phyloP scores from a whole-genome alignment of 2,113 vertebrate genomes.

The Salvator merianae region DNA sequence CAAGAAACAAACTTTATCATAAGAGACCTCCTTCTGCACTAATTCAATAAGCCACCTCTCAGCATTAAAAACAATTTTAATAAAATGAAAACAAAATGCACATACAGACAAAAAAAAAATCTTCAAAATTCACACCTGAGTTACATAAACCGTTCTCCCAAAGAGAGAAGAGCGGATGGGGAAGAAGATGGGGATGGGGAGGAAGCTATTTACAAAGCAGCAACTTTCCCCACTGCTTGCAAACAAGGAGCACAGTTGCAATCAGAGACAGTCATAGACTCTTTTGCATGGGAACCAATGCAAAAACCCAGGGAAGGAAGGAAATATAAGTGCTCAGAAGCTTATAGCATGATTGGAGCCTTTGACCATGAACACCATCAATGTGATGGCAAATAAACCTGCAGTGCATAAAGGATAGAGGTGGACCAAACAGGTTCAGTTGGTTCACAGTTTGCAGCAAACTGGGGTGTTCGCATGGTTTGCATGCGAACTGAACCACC shows the following conservation, averaged over 20 bases:
- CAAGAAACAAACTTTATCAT: too few relatives aligned
- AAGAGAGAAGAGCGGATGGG: conserved; percentile 34
- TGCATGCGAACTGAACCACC: too few relatives aligned
- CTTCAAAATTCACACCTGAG: conserved; percentile 67
- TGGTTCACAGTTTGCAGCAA: too few relatives aligned
- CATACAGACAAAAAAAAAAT: background rate
- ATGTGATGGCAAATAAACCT: background rate
- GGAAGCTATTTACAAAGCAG: conserved; percentile 36
- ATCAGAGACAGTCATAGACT: too few relatives aligned
- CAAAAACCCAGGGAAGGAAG: background rate
- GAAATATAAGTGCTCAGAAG: background rate
- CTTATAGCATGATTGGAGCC: background rate
- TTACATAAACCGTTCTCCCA: conserved; percentile 50
- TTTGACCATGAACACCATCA: background rate
- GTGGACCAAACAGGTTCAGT: too few relatives aligned
- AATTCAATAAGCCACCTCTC: background rate
- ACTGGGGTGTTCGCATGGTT: too few relatives aligned
- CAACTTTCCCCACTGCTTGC: too few relatives aligned
- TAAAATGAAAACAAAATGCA: conserved; percentile 58
- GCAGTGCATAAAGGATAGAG: background rate
- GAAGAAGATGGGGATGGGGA: conserved; percentile 18
- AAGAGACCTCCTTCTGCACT: background rate
- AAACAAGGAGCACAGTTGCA: background rate
- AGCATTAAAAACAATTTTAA: conserved; percentile 24
- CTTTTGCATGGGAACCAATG: background rate